These are phyloP conservation scores for Cottoperca gobio DNA, from an alignment of 2,797 vertebrate species.

Conservation along the genomic window DNA sequence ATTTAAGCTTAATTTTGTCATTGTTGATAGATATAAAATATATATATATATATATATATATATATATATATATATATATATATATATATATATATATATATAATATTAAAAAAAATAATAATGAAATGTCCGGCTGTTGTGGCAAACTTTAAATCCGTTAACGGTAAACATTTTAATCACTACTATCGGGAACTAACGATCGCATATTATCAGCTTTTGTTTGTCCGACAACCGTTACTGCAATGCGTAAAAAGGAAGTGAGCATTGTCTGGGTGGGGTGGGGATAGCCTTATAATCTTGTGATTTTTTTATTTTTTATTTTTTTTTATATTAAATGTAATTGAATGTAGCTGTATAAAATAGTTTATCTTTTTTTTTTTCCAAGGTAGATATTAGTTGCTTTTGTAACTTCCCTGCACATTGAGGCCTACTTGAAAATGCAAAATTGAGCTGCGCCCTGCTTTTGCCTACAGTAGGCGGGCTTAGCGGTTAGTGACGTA, in stretches of 20 bases:
- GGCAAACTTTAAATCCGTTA: background rate
- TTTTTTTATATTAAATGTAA: accelerated
- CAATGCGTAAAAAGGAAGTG: constrained; percentile 30
- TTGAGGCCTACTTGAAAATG: constrained; percentile 4
- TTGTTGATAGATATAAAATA: too few relatives aligned
- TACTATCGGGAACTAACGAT: background rate
- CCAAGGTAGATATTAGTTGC: accelerated
- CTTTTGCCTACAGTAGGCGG: constrained; percentile 58
- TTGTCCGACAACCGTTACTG: background rate
- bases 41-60: too few relatives aligned
- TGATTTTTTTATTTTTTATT: too few relatives aligned
- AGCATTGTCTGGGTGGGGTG: accelerated
- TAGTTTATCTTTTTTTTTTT: background rate
- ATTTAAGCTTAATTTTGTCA: background rate
- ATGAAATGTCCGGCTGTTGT: accelerated
- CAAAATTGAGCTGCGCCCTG: constrained; percentile 38
- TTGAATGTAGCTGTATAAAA: too few relatives aligned
- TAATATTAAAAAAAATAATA: too few relatives aligned
- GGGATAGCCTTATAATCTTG: accelerated
- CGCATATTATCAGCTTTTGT: background rate
- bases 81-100: too few relatives aligned
- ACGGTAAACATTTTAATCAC: accelerated
- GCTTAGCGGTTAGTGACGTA: constrained; percentile 72
- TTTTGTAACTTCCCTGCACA: background rate
- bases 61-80: too few relatives aligned